phyloP scores from a whole-genome alignment of 2,888 invertebrate species.

The Euzetes globulus region DNA sequence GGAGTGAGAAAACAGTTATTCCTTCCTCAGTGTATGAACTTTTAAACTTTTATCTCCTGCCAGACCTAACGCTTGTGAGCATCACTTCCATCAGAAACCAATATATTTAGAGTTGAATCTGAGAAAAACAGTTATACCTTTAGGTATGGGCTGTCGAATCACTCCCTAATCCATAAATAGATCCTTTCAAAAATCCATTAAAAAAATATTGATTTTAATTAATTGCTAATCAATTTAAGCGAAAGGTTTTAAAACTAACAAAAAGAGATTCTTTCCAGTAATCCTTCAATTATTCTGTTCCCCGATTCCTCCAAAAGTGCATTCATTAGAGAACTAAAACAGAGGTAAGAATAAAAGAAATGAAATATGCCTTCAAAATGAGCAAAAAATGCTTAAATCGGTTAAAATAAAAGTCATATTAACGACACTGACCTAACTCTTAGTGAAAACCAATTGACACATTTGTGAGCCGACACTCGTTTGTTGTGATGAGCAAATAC shows the following conservation, averaged over 20 bases:
- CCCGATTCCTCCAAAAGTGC: too few relatives aligned
- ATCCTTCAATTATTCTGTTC: too few relatives aligned
- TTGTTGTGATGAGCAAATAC: neutral
- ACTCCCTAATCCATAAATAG: too few relatives aligned
- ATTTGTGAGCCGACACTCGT: neutral
- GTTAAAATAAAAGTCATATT: neutral
- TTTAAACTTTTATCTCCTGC: slow-evolving; percentile 25
- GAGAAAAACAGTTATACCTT: too few relatives aligned
- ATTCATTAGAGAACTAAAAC: too few relatives aligned
- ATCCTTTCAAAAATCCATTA: too few relatives aligned
- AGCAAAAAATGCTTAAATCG: neutral
- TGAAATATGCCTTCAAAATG: neutral
- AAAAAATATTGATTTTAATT: too few relatives aligned
- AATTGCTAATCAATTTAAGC: neutral
- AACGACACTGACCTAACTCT: slow-evolving; percentile 12
- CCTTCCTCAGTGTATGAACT: slow-evolving; percentile 26
- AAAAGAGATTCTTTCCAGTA: neutral
- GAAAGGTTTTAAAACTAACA: neutral
- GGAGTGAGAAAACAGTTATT: neutral
- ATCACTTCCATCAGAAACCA: slow-evolving; percentile 13
- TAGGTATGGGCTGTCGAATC: too few relatives aligned
- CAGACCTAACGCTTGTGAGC: neutral
- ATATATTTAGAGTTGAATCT: neutral
- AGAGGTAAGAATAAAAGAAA: too few relatives aligned
- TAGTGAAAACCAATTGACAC: slow-evolving; percentile 5